A percentile compares a stretch with the other conserved stretches of the same genome.
Conservation (phyloP, 53 echinoderm and acorn worm species). For the Holothuria leucospilota region DNA sequence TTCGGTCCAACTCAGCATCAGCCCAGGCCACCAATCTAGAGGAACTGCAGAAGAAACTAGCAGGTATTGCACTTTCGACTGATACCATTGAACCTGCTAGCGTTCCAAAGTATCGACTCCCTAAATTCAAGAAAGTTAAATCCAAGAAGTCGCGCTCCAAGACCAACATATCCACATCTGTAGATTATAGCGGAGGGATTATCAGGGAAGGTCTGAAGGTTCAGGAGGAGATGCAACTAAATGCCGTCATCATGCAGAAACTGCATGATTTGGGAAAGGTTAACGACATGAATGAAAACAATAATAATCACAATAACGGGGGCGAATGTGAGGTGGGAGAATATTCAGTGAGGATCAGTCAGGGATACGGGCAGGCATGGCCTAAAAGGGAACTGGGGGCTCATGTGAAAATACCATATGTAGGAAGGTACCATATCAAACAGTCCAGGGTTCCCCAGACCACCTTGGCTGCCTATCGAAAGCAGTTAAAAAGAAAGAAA, state of each 20-base stretch:
- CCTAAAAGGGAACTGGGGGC: slow-evolving; percentile 35
- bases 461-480: slow-evolving; percentile 19
- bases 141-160: slow-evolving; percentile 46
- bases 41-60: slow-evolving; percentile 88
- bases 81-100: slow-evolving; percentile 37
- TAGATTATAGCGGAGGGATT: slow-evolving; percentile 28
- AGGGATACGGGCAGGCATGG: slow-evolving; percentile 26
- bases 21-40: slow-evolving; percentile 72
- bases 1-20: slow-evolving; percentile 38
- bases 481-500: slow-evolving; percentile 8
- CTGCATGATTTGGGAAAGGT: slow-evolving; percentile 4
- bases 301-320: background rate
- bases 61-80: slow-evolving; percentile 77
- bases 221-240: slow-evolving; percentile 67
- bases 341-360: background rate
- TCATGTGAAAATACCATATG: slow-evolving; percentile 19
- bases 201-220: slow-evolving; percentile 61
- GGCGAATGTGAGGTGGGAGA: slow-evolving; percentile 17
- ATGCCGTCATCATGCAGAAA: slow-evolving; percentile 37
- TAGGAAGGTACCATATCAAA: slow-evolving; percentile 23
- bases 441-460: background rate
- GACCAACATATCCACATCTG: slow-evolving; percentile 46
- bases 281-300: background rate
- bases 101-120: slow-evolving; percentile 9
- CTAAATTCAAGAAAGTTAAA: slow-evolving; percentile 51